A percentile compares a stretch with the other conserved stretches of the same genome.
Evolutionary conservation across 2,113 vertebrate genomes (phyloP).

Genomic region (Urocitellus parryii): DNA sequence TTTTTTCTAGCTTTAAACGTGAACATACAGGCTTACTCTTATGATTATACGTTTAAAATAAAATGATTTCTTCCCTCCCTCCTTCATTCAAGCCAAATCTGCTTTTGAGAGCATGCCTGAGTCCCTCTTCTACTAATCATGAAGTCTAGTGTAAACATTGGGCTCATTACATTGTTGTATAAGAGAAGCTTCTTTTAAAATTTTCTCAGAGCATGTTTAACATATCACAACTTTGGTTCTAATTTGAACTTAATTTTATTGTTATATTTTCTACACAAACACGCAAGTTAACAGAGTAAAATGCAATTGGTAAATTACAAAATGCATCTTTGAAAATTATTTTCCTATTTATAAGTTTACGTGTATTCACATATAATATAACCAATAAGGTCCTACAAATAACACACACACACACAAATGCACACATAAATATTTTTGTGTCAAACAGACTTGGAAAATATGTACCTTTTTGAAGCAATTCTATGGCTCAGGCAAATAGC

Average conservation of each 20-base stretch:
- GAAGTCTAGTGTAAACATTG: not conserved
- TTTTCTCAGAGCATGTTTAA: not conserved
- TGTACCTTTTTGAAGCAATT: not conserved
- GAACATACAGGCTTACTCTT: not conserved
- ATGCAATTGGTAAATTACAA: not conserved
- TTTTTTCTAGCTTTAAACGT: not conserved
- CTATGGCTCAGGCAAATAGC: not conserved
- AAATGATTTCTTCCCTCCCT: not conserved
- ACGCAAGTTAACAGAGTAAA: not conserved
- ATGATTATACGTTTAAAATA: not conserved
- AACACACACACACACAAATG: not conserved
- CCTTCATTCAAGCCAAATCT: not conserved
- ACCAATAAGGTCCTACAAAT: not conserved
- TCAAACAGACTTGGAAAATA: constrained; percentile 43
- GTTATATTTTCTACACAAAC: not conserved
- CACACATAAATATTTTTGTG: not conserved
- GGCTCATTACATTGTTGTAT: not conserved
- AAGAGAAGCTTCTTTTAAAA: not conserved
- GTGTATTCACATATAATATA: not conserved
- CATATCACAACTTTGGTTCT: not conserved
- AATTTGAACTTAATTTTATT: not conserved
- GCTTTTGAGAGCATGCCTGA: not conserved
- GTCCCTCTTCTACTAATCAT: not conserved
- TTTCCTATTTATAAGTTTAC: not conserved
- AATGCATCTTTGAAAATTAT: not conserved